These are phyloP conservation scores for Scarus forsteni DNA, from an alignment of 2,797 vertebrate genomes.

Conservation along the genomic window DNA sequence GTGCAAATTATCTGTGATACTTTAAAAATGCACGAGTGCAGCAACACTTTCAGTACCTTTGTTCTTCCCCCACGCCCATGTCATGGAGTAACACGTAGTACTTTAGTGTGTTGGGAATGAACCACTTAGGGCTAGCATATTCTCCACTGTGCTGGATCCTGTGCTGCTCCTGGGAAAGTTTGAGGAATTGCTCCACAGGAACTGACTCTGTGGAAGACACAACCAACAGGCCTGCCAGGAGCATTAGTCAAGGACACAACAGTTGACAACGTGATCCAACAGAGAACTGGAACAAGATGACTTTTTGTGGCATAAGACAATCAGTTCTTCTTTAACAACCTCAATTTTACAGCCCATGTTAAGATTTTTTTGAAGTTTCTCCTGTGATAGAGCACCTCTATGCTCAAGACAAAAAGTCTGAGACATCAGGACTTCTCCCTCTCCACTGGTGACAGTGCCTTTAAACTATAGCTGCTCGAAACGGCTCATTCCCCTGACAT, in stretches of 20 bases:
- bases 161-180: conserved; percentile 98
- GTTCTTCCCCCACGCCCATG: conserved; percentile 92
- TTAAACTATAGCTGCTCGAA: too few species aligned
- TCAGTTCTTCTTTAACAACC: neutral
- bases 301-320: neutral
- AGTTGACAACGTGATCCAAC: neutral
- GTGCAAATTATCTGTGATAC: neutral
- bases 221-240: conserved; percentile 91
- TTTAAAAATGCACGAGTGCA: neutral
- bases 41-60: conserved; percentile 83
- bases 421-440: too few species aligned
- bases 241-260: conserved; percentile 70
- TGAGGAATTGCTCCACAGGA: conserved; percentile 95
- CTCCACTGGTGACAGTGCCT: too few species aligned
- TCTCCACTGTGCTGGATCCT: conserved; percentile 96
- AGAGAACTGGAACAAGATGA: neutral
- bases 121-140: conserved; percentile 95
- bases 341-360: neutral
- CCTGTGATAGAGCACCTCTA: too few species aligned
- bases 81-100: conserved; percentile 98
- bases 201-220: conserved; percentile 92
- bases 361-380: too few species aligned
- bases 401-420: too few species aligned
- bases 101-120: conserved; percentile 98
- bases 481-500: too few species aligned